phyloP scores from a whole-genome alignment of 1,140 invertebrate species.

The Diachasmimorpha longicaudata region DNA sequence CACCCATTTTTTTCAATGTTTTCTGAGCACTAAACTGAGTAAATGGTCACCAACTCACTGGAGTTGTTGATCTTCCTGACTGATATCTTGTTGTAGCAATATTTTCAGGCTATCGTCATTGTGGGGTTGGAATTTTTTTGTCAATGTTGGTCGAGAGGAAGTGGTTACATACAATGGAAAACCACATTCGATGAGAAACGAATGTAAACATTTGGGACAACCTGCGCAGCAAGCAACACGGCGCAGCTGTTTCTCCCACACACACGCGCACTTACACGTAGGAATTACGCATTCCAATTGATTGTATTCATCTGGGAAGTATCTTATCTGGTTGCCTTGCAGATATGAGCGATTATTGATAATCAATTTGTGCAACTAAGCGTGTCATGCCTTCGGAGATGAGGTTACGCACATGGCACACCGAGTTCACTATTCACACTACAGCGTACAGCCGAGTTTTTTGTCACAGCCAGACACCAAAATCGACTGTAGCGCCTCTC shows the following conservation, averaged over 20 bases:
- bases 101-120: neutral
- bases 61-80: neutral
- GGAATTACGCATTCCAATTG: too few species aligned
- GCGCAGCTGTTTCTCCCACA: constrained; percentile 24
- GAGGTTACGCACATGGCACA: too few species aligned
- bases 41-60: neutral
- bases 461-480: too few species aligned
- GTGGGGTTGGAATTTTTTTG: neutral
- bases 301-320: too few species aligned
- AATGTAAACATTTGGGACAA: constrained; percentile 37
- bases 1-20: constrained; percentile 48
- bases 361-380: too few species aligned
- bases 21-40: neutral
- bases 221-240: constrained; percentile 12
- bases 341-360: too few species aligned
- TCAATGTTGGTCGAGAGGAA: neutral
- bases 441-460: too few species aligned
- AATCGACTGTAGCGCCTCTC: too few species aligned
- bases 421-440: too few species aligned
- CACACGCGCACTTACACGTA: too few species aligned
- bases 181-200: neutral
- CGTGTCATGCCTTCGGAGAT: too few species aligned
- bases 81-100: neutral
- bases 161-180: constrained; percentile 14
- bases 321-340: too few species aligned